Percentiles rank a stretch among this genome's conserved stretches.
Conservation (phyloP, 2,888 invertebrate genomes). For the Phymatocera aterrima region DNA sequence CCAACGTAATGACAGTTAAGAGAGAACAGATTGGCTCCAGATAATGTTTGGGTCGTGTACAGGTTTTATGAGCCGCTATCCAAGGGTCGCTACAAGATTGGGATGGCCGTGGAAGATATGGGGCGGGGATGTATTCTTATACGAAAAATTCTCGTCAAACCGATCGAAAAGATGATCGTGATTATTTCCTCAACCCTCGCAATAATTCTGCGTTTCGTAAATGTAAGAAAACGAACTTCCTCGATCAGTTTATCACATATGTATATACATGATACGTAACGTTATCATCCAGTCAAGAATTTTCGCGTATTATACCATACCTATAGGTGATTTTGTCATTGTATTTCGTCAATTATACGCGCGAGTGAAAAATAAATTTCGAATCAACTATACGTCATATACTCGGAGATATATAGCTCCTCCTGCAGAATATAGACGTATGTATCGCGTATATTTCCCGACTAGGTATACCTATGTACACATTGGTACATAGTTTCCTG, state of each 20-base stretch:
- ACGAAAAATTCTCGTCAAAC: background rate
- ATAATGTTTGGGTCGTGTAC: slow-evolving; percentile 38
- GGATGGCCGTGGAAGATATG: background rate
- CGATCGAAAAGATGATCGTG: background rate
- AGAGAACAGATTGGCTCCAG: no score
- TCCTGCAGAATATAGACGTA: background rate
- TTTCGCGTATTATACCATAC: no score
- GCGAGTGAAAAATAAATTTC: background rate
- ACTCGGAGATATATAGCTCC: background rate
- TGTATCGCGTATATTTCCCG: background rate
- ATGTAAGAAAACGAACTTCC: no score
- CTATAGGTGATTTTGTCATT: no score
- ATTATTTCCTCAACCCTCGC: background rate
- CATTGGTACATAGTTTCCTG: background rate
- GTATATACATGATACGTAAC: no score
- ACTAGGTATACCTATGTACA: background rate
- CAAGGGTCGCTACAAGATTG: slow-evolving; percentile 24
- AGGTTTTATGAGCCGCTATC: background rate
- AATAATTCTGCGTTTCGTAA: background rate
- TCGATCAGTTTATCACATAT: no score
- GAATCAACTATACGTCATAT: background rate
- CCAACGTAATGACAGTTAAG: no score
- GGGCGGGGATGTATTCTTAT: background rate
- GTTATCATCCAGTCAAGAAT: no score
- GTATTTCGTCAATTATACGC: background rate